Conservation (phyloP, 2,888 invertebrate genomes). For the Falcaria lacertinaria region DNA sequence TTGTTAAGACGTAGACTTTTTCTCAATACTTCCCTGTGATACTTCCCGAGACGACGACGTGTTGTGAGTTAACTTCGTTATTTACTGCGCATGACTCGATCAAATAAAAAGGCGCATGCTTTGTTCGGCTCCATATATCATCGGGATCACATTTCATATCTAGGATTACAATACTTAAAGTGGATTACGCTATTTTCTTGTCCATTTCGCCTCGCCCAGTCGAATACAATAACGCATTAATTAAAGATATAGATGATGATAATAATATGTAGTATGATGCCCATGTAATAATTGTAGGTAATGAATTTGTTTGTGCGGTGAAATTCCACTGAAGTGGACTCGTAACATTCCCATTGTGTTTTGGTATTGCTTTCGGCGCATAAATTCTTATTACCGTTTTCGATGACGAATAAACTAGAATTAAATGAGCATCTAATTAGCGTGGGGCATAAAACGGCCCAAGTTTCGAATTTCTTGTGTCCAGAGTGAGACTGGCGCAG, state of each 20-base stretch:
- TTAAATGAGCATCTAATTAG: constrained; percentile 19
- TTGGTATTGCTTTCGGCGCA: neutral
- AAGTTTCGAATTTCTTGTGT: constrained; percentile 19
- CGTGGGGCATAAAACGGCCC: constrained; percentile 8
- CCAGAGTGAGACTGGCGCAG: constrained; percentile 21
- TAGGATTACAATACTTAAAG: neutral
- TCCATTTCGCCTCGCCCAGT: too few relatives aligned
- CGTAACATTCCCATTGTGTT: constrained; percentile 3
- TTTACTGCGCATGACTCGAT: neutral
- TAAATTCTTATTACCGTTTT: constrained; percentile 4
- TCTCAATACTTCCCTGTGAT: constrained; percentile 39
- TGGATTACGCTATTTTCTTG: too few relatives aligned
- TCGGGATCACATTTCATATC: neutral
- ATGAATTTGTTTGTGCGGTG: neutral
- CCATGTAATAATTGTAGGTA: too few relatives aligned
- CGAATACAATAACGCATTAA: too few relatives aligned
- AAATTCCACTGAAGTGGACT: constrained; percentile 1
- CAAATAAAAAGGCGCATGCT: too few relatives aligned
- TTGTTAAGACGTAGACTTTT: constrained; percentile 59
- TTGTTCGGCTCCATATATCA: neutral
- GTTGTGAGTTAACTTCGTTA: neutral
- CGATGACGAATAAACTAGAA: constrained; percentile 6
- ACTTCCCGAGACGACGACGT: too few relatives aligned
- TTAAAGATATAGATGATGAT: too few relatives aligned
- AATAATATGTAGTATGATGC: too few relatives aligned